These are phyloP conservation scores for Erpetoichthys calabaricus DNA, from an alignment of 2,797 vertebrate genomes.

Conservation along the genomic window DNA sequence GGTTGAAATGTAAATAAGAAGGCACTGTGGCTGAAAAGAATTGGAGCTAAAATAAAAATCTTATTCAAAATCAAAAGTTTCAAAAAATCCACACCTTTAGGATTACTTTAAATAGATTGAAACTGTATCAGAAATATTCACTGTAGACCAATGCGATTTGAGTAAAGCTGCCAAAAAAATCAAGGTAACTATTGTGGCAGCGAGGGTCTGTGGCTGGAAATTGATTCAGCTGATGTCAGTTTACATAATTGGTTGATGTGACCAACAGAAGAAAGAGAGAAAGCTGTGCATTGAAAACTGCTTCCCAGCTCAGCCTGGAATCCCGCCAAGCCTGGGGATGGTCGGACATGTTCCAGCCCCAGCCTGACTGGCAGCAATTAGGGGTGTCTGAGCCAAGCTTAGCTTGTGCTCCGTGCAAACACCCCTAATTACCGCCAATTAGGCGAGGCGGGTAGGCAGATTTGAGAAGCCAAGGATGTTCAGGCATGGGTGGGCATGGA, in stretches of 20 bases:
- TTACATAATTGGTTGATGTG: slow-evolving; percentile 16
- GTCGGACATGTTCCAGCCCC: slow-evolving; percentile 63
- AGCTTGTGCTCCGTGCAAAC: slow-evolving; percentile 62
- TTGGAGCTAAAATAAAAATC: too few species aligned
- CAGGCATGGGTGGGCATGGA: slow-evolving; percentile 67
- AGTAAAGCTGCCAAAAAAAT: too few species aligned
- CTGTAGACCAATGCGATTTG: too few species aligned
- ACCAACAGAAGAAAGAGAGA: slow-evolving; percentile 40
- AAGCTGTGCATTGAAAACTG: slow-evolving; percentile 56
- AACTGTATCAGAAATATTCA: too few species aligned
- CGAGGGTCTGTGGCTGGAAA: slow-evolving; percentile 2
- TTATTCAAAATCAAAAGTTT: too few species aligned
- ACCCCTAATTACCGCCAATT: slow-evolving; percentile 77
- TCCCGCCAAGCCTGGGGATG: slow-evolving; percentile 58
- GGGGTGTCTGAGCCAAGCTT: slow-evolving; percentile 67
- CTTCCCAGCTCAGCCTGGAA: slow-evolving; percentile 69
- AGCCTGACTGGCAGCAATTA: slow-evolving; percentile 73
- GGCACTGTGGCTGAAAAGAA: too few species aligned
- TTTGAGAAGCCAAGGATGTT: slow-evolving; percentile 60
- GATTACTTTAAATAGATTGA: too few species aligned
- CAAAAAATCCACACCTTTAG: too few species aligned
- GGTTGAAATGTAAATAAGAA: too few species aligned
- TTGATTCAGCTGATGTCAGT: slow-evolving; percentile 11
- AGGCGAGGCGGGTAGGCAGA: slow-evolving; percentile 69
- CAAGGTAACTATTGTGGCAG: too few species aligned